These are phyloP conservation scores for Collichthys lucidus DNA, from an alignment of 2,113 vertebrate species.

Conservation along the genomic window DNA sequence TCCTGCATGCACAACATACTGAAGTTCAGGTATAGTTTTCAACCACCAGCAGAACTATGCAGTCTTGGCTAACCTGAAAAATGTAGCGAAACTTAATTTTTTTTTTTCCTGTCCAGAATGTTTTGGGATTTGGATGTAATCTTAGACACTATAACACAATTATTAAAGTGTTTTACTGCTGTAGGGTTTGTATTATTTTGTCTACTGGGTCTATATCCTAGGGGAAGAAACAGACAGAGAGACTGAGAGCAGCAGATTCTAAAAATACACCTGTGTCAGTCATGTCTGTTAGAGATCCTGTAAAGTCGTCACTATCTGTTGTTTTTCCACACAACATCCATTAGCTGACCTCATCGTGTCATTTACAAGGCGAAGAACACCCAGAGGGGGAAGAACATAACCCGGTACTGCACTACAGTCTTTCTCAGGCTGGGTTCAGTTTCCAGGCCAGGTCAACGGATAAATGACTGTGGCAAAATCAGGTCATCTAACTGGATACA, in stretches of 20 bases:
- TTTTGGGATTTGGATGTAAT: no score
- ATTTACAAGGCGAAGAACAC: slow-evolving; percentile 60
- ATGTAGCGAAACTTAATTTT: neutral
- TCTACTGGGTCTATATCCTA: neutral
- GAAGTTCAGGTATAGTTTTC: neutral
- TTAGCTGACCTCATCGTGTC: slow-evolving; percentile 58
- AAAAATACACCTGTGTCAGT: neutral
- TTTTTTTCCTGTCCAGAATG: no score
- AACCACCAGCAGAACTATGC: neutral
- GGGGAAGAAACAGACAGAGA: neutral
- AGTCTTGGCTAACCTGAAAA: neutral
- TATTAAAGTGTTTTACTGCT: neutral
- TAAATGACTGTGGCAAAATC: slow-evolving; percentile 21
- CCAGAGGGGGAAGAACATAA: slow-evolving; percentile 15
- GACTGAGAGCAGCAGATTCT: neutral
- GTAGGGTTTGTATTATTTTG: neutral
- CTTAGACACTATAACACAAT: neutral
- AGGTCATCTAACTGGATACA: slow-evolving; percentile 15
- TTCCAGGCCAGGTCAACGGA: slow-evolving; percentile 27
- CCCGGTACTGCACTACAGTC: slow-evolving; percentile 2
- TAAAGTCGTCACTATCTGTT: slow-evolving; percentile 25
- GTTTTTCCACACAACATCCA: slow-evolving; percentile 52
- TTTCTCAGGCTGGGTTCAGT: neutral
- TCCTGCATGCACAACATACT: neutral
- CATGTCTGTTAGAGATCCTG: slow-evolving; percentile 36